Evolutionary conservation across 1,140 invertebrate species (phyloP).

Genomic region (Drosophila ficusphila): DNA sequence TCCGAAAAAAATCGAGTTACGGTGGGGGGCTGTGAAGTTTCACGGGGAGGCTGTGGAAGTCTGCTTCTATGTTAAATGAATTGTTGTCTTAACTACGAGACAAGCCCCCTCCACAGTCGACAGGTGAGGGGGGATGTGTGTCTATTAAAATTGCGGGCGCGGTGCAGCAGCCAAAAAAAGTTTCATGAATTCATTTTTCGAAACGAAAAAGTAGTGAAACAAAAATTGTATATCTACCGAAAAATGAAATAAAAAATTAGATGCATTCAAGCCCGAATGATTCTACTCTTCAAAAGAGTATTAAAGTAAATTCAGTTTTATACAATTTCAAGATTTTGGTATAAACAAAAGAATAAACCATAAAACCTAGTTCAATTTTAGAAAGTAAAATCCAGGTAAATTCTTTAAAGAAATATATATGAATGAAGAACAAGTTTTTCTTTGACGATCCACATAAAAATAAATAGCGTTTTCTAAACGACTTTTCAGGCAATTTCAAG

Average conservation of each 20-base stretch:
- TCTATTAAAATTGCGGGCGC: constrained; percentile 46
- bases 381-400: no score
- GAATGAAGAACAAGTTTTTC: no score
- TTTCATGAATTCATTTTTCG: constrained; percentile 70
- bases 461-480: neutral
- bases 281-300: neutral
- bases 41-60: constrained; percentile 30
- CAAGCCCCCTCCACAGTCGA: constrained; percentile 16
- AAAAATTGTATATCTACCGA: constrained; percentile 22
- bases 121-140: constrained; percentile 15
- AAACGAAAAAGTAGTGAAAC: constrained; percentile 62
- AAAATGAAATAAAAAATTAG: constrained; percentile 1
- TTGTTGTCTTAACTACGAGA: constrained; percentile 80
- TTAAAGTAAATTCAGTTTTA: no score
- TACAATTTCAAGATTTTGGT: no score
- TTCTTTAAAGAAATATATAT: neutral
- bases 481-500: neutral
- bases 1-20: constrained; percentile 32
- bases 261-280: neutral
- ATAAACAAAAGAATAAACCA: neutral
- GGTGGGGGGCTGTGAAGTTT: constrained; percentile 29
- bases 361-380: neutral
- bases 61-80: constrained; percentile 77
- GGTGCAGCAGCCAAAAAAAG: constrained; percentile 57
- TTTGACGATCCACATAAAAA: neutral